Base-by-base conservation (phyloP, 1,140 invertebrate genomes). In the Drosophila guanche region DNA sequence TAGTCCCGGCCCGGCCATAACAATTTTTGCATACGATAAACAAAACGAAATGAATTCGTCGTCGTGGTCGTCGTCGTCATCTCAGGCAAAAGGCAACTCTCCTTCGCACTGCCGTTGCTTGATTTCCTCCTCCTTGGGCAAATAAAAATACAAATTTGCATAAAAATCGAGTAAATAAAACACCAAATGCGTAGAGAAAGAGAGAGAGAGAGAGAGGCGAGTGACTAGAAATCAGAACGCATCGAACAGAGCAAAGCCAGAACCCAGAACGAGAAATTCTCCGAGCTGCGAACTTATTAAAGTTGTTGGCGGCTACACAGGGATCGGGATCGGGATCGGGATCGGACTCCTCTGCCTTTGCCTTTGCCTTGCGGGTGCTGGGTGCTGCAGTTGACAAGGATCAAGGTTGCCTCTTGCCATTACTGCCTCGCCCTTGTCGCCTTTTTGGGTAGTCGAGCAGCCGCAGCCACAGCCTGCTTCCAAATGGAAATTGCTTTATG, bases 401-500 rank as follows among this genome's bases (percentile, higher is more conserved):
- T 90, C 86, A 90, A 90, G 86, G 86, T 89, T 89, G 76, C 60
- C 48, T 54, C 29, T 54, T 37, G 40, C 60, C 43, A 51, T 47
- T 59, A 59, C 74, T 51, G 51, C 61, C 76, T 70, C 70, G 58
- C 42, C 54, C 57, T 71, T 65, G 69, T 80, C 81, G 56, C 69
- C 76, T 81, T 75, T 86, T 68, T 67, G 70, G 78, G 65, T 4
- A 65, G 61, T 65, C 33, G 57, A 6, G 27, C 27, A 20, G 16
- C 6, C 25, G 25, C 25, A 5, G 25, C 25, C 45, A 22, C 55
- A 50, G 62, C 45, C 50, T 46, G 61, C 79, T 61, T 60, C 57
- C 77, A 78, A 88, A 90, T 90, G 86, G 88, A 90, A 90, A 90
- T 90, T 90, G 76, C 78, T 90, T 90, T 90, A 90, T 90, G 81